Percentiles rank a stretch among this genome's conserved stretches.
phyloP scores from a whole-genome alignment of 2,113 vertebrate genomes.

The Pseudorasbora parva region DNA sequence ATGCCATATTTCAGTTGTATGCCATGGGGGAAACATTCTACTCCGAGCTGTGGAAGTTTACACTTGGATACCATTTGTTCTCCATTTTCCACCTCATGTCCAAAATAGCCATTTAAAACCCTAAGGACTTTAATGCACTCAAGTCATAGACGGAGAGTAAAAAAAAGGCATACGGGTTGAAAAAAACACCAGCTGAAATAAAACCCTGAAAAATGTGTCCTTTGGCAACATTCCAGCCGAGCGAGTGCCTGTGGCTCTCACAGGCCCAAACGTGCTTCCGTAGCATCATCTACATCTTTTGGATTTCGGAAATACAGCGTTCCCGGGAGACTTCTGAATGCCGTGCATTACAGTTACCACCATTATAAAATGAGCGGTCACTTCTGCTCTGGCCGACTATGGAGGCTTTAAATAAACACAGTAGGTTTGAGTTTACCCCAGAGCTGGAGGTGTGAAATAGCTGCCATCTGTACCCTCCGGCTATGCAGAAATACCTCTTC shows the following conservation, averaged over 20 bases:
- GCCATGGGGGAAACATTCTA: not conserved
- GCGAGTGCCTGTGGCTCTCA: constrained; percentile 66
- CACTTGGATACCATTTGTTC: constrained; percentile 10
- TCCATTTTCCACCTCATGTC: constrained; percentile 13
- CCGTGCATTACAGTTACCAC: constrained; percentile 70
- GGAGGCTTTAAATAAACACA: constrained; percentile 38
- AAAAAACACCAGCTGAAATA: constrained; percentile 63
- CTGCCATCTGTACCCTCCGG: constrained; percentile 35
- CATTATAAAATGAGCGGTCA: constrained; percentile 65
- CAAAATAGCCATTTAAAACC: constrained; percentile 19
- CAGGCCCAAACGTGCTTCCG: constrained; percentile 66
- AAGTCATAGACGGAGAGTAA: constrained; percentile 54
- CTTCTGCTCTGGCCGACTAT: constrained; percentile 31
- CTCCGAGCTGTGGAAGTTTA: not conserved
- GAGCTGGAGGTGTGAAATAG: constrained; percentile 33
- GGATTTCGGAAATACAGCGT: constrained; percentile 70
- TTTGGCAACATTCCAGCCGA: constrained; percentile 69
- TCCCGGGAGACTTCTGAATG: constrained; percentile 69
- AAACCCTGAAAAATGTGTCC: constrained; percentile 77
- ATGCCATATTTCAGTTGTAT: not conserved
- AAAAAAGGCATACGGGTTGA: constrained; percentile 51
- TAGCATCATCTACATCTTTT: constrained; percentile 71
- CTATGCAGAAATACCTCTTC: constrained; percentile 49
- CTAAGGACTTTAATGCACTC: constrained; percentile 1
- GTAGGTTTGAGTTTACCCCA: constrained; percentile 18